Percentiles rank a stretch among this genome's conserved stretches.
Evolutionary conservation across 1,140 invertebrate species (phyloP).

Genomic region (Nylanderia fulva): DNA sequence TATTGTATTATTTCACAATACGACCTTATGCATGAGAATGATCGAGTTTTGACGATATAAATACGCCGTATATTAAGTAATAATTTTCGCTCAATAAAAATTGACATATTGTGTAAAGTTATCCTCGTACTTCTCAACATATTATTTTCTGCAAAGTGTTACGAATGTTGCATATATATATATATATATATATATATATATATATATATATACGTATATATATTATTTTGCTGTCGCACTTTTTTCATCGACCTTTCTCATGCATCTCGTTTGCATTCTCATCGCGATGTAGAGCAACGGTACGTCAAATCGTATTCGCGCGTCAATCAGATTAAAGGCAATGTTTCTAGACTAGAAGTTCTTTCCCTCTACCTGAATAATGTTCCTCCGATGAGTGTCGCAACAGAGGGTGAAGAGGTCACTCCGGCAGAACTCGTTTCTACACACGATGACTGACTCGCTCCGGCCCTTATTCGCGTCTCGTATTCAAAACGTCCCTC

Average conservation of each 20-base stretch:
- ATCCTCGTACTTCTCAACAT: no score
- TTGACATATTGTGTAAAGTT: neutral
- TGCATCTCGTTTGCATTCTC: neutral
- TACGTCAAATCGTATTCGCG: slow-evolving; percentile 6
- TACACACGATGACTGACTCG: neutral
- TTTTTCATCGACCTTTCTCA: neutral
- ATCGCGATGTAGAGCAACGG: neutral
- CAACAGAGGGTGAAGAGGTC: slow-evolving; percentile 32
- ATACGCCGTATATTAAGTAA: no score
- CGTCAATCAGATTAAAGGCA: slow-evolving; percentile 46
- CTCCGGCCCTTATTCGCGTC: neutral
- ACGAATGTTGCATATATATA: neutral
- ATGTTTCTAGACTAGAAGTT: neutral
- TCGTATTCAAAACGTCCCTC: slow-evolving; percentile 46
- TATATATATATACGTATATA: no score
- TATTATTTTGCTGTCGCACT: neutral
- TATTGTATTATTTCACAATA: neutral
- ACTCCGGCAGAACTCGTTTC: slow-evolving; percentile 30
- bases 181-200: no score
- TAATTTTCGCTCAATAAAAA: neutral
- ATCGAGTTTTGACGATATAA: no score
- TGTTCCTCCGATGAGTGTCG: neutral
- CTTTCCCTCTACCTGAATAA: slow-evolving; percentile 1
- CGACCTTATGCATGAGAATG: no score
- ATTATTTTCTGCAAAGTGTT: neutral